These are phyloP conservation scores for Todiramphus chloris DNA, from an alignment of 2,113 vertebrate species.

Conservation along the genomic window DNA sequence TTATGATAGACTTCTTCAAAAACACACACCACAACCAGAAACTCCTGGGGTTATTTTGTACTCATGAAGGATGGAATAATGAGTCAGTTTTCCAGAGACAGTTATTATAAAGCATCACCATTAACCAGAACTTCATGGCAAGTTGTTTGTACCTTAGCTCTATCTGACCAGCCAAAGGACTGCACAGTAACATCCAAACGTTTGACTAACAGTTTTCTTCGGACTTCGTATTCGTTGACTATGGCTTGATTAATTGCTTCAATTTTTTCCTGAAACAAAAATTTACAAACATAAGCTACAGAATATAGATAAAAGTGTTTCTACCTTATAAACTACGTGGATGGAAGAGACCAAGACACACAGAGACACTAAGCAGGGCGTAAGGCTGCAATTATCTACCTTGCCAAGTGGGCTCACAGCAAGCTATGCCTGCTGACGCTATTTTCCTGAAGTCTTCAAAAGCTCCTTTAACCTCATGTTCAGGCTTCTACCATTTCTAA, in stretches of 20 bases:
- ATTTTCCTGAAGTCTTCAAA: neutral
- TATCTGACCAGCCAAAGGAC: slow-evolving; percentile 97
- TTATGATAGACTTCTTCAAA: neutral
- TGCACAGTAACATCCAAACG: slow-evolving; percentile 97
- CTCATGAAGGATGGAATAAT: neutral
- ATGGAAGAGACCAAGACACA: neutral
- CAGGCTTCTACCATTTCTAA: neutral
- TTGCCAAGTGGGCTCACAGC: neutral
- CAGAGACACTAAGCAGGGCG: neutral
- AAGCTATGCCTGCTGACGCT: neutral
- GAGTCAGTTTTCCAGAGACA: neutral
- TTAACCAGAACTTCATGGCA: neutral
- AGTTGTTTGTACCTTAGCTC: slow-evolving; percentile 87
- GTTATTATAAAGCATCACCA: neutral
- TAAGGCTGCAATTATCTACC: neutral
- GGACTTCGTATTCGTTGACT: slow-evolving; percentile 94
- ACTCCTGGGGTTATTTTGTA: neutral
- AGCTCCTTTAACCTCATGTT: neutral
- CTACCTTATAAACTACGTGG: neutral
- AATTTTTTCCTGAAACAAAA: slow-evolving; percentile 89
- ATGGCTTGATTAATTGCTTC: slow-evolving; percentile 97
- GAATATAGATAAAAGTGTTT: neutral
- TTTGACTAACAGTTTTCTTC: slow-evolving; percentile 95
- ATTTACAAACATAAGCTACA: neutral
- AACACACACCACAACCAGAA: neutral